Percentiles rank a stretch among this genome's conserved stretches.
Evolutionary conservation across 2,113 vertebrate genomes (phyloP).

Genomic region (Hippocampus zosterae): DNA sequence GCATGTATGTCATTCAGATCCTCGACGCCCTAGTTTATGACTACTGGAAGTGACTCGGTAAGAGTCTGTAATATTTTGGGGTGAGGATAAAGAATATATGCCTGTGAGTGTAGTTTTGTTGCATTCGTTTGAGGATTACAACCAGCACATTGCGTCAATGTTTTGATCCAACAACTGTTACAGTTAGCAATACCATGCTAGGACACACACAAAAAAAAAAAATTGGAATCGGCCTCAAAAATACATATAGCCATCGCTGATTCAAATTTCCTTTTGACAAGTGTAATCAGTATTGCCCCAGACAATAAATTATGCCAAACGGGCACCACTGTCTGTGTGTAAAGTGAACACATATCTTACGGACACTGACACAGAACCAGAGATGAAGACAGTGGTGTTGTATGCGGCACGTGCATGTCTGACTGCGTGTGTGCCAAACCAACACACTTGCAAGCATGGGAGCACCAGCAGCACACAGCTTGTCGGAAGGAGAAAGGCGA

Average conservation of each 20-base stretch:
- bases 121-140: too few relatives aligned
- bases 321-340: neutral
- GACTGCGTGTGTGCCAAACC: slow-evolving; percentile 23
- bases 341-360: neutral
- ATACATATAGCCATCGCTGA: too few relatives aligned
- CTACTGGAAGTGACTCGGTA: too few relatives aligned
- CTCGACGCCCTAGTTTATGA: too few relatives aligned
- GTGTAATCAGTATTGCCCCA: too few relatives aligned
- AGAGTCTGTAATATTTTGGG: neutral
- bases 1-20: neutral
- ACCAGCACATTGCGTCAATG: too few relatives aligned
- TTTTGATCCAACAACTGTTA: too few relatives aligned
- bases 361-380: neutral
- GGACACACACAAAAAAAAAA: too few relatives aligned
- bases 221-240: too few relatives aligned
- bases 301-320: too few relatives aligned
- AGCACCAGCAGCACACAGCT: slow-evolving; percentile 54
- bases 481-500: slow-evolving; percentile 39
- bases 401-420: slow-evolving; percentile 10
- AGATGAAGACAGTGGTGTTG: slow-evolving; percentile 28
- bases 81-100: neutral
- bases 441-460: slow-evolving; percentile 35
- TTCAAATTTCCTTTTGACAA: too few relatives aligned
- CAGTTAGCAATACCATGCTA: too few relatives aligned
- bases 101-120: neutral